Base-by-base conservation (phyloP, 1,140 invertebrate species). In the Thaumetopoea pityocampa region DNA sequence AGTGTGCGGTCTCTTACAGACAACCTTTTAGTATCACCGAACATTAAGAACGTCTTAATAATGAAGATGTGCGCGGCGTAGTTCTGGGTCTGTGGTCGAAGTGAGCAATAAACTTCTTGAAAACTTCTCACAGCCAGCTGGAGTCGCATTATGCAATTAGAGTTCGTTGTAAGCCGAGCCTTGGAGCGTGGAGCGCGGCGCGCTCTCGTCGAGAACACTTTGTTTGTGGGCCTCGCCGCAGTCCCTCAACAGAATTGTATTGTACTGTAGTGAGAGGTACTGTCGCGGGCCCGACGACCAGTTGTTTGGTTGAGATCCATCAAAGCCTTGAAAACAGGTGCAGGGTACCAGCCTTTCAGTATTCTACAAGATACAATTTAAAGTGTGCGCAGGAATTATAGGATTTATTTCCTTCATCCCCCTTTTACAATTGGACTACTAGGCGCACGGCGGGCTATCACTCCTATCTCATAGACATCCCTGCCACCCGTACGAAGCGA, bases 131-230 rank as follows among this genome's bases (percentile, higher is more conserved):
- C 18, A 26, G 34, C 14, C 22, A 28, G 40, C 16, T 38, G 17
- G 17, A 34, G 43, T 52, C 38, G 38, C 27, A 52, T 52, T 52
- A 52, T 28, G 37, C 33, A 52, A 52, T 46, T 52, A 52, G 42
- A 46, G 30, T 37, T 46, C 27, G 43, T 35, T 52, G 33, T 37
- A 42, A 42, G n/a, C n/a, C n/a, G n/a, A n/a, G n/a, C n/a, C n/a
- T n/a, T n/a, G n/a, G n/a, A 46, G 27, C 18, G 43, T 20, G 33
- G 35, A 42, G 32, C 42, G 32, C 12, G 27, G 36, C 10, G 28
- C 28, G 41, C 29, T 45, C 42, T 42, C 34, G 42, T 37, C 6
- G 30, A 46, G 27, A 51, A 23, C 49, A 36, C 42, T 52, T 52
- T 48, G 38, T 36, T 35, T 41, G 32, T 49, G 47, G 47, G 23